These are phyloP conservation scores for Picathartes gymnocephalus DNA, from an alignment of 2,113 vertebrate species.

Conservation along the genomic window DNA sequence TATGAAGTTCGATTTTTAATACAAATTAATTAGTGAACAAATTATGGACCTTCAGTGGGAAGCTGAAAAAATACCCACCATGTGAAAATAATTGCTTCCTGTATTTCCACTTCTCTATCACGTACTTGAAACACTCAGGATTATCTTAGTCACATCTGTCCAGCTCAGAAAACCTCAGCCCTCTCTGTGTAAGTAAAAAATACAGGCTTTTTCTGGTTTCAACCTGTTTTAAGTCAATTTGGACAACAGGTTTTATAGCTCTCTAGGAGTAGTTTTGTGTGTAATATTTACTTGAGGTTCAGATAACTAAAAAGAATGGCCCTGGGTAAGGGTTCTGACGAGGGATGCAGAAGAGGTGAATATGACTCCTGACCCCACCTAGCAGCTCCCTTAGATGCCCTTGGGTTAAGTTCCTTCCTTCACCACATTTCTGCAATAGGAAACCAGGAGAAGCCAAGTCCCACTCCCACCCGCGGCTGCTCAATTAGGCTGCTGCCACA, in stretches of 20 bases:
- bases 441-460: not conserved
- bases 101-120: not conserved
- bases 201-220: conserved; percentile 47
- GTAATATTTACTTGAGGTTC: conserved; percentile 52
- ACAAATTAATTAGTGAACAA: not conserved
- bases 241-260: conserved; percentile 51
- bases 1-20: not conserved
- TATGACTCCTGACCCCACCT: not conserved
- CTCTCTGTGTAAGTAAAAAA: conserved; percentile 20
- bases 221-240: conserved; percentile 47
- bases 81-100: not conserved
- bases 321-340: not conserved
- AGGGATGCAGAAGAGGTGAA: not conserved
- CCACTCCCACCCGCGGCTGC: not conserved
- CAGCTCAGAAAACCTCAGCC: conserved; percentile 1
- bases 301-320: conserved; percentile 32
- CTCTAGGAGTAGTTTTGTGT: conserved; percentile 11
- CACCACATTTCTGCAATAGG: not conserved
- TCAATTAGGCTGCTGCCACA: not conserved
- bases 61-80: not conserved
- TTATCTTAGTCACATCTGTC: conserved; percentile 32
- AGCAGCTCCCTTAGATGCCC: not conserved
- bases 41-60: not conserved
- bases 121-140: not conserved
- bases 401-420: not conserved